These are phyloP conservation scores for Drosophila asahinai DNA, from an alignment of 1,140 invertebrate genomes.

Conservation along the genomic window DNA sequence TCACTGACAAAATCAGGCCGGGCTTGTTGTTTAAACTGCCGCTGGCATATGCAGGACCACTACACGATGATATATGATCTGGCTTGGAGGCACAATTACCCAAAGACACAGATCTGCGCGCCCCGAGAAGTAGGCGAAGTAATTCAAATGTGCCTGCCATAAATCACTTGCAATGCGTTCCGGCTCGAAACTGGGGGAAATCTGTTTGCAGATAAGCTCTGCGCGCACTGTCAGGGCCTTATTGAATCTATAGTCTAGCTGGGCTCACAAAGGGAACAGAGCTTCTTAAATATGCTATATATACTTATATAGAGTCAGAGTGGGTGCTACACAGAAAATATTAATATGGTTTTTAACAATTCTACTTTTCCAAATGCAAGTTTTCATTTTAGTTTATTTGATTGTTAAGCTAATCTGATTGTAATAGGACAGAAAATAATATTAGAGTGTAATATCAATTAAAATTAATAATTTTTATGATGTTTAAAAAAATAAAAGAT, in stretches of 20 bases:
- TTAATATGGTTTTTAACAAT: too few relatives aligned
- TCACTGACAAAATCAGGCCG: slow-evolving; percentile 65
- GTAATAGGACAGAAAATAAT: too few relatives aligned
- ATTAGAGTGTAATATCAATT: too few relatives aligned
- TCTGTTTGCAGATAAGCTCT: slow-evolving; percentile 47
- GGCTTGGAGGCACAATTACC: slow-evolving; percentile 55
- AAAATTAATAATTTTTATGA: too few relatives aligned
- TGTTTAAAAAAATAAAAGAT: too few relatives aligned
- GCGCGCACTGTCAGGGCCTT: slow-evolving; percentile 16
- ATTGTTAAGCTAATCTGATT: too few relatives aligned
- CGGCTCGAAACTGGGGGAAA: slow-evolving; percentile 33
- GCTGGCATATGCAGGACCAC: slow-evolving; percentile 70
- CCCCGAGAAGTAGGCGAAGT: slow-evolving; percentile 54
- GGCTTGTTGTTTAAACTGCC: slow-evolving; percentile 55
- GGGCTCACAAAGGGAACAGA: neutral
- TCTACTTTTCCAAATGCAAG: too few relatives aligned
- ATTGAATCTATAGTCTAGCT: slow-evolving; percentile 30
- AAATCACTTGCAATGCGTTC: slow-evolving; percentile 61
- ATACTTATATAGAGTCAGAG: too few relatives aligned
- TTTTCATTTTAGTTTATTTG: too few relatives aligned
- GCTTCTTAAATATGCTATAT: neutral
- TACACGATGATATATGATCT: slow-evolving; percentile 71
- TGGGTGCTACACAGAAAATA: neutral
- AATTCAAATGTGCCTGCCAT: slow-evolving; percentile 59
- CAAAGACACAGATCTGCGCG: slow-evolving; percentile 46